Percentiles rank a stretch among this genome's conserved stretches.
Evolutionary conservation across 2,888 invertebrate genomes (phyloP).

Genomic region (Saturnia pavonia): DNA sequence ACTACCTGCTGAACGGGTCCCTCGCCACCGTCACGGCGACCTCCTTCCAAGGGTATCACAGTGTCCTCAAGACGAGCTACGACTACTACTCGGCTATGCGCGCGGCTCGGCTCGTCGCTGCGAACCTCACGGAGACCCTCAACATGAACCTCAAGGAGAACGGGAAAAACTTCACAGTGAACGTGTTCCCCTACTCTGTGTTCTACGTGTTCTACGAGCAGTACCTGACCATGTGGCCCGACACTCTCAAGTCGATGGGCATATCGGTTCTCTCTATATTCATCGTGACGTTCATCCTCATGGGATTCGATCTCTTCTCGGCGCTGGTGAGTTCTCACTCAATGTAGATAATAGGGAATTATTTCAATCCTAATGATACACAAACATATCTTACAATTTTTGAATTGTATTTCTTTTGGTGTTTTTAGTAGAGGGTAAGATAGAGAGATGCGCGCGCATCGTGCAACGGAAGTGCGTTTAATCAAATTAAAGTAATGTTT

Average conservation of each 20-base stretch:
- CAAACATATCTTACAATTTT: no score
- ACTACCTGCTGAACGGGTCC: conserved; percentile 60
- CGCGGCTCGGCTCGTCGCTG: conserved; percentile 89
- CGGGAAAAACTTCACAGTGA: conserved; percentile 74
- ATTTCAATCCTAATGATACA: no score
- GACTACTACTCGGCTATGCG: conserved; percentile 95
- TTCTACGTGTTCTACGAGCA: conserved; percentile 99
- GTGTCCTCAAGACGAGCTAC: conserved; percentile 91
- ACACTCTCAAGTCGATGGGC: conserved; percentile 92
- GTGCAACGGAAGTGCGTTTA: no score
- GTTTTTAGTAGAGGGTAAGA: no score
- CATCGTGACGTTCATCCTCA: conserved; percentile 93
- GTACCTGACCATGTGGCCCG: conserved; percentile 97
- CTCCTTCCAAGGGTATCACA: conserved; percentile 94
- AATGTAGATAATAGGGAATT: not conserved
- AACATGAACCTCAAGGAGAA: conserved; percentile 79
- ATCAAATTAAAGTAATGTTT: no score
- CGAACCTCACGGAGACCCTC: conserved; percentile 90
- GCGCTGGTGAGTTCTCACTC: not conserved
- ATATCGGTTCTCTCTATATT: conserved; percentile 96
- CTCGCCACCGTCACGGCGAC: conserved; percentile 86
- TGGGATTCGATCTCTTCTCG: conserved; percentile 96
- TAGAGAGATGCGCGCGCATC: no score
- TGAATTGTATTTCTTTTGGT: no score
- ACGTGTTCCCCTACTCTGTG: conserved; percentile 94